These are phyloP conservation scores for Macaca nemestrina DNA, from an alignment of 2,113 vertebrate species.

Conservation along the genomic window DNA sequence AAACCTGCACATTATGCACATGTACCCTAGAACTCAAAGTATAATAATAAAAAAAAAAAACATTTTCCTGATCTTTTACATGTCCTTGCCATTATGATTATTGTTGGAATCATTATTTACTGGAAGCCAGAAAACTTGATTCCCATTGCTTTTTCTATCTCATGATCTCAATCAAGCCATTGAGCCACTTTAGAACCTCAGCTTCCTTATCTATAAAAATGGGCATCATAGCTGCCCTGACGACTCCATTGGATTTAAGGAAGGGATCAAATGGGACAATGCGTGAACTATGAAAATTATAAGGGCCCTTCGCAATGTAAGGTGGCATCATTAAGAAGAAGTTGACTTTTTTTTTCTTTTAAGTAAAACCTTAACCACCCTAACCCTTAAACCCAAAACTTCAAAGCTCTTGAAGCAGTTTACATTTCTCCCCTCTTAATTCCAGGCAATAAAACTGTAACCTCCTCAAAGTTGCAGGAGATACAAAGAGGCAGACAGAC, in stretches of 20 bases:
- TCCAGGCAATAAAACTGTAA: slow-evolving; percentile 56
- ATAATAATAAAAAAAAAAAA: neutral
- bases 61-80: neutral
- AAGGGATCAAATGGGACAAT: neutral
- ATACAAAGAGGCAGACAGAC: neutral
- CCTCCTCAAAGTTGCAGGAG: neutral
- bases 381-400: slow-evolving; percentile 40
- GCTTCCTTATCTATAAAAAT: neutral
- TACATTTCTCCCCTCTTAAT: slow-evolving; percentile 34
- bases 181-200: neutral
- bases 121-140: neutral
- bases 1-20: too few relatives aligned
- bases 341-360: neutral
- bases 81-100: neutral
- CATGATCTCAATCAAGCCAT: neutral
- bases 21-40: too few relatives aligned
- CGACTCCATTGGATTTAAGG: too few relatives aligned
- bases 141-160: neutral
- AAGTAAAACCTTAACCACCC: slow-evolving; percentile 32
- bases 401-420: slow-evolving; percentile 39
- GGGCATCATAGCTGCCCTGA: neutral
- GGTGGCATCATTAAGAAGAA: neutral
- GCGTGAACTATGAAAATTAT: slow-evolving; percentile 7
- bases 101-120: neutral
- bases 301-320: neutral